Percentiles rank a stretch among this genome's conserved stretches.
These are phyloP conservation scores for Anthopleura sola DNA, from an alignment of 64 coral and sea anemone genomes.

Conservation along the genomic window DNA sequence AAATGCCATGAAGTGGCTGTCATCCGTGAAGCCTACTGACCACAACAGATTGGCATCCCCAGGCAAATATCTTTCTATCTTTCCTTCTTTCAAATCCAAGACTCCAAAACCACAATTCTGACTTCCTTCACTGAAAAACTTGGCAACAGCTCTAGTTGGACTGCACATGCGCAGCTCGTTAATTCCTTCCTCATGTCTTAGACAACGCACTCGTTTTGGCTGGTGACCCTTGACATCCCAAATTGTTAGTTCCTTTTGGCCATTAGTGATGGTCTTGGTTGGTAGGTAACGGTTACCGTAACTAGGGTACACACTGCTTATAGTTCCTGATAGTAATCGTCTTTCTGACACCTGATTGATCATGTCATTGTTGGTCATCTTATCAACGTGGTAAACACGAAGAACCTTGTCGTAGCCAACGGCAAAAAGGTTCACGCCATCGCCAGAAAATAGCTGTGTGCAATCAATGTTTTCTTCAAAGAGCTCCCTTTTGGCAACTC, in stretches of 20 bases:
- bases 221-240: slow-evolving; percentile 13
- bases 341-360: neutral
- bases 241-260: slow-evolving; percentile 10
- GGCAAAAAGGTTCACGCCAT: slow-evolving; percentile 3
- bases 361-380: neutral
- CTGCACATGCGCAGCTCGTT: slow-evolving; percentile 35
- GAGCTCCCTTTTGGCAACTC: neutral
- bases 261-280: slow-evolving; percentile 5
- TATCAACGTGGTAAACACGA: slow-evolving; percentile 2
- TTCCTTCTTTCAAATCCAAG: slow-evolving; percentile 30
- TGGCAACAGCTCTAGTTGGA: slow-evolving; percentile 16
- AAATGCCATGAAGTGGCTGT: slow-evolving; percentile 21
- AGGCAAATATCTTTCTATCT: slow-evolving; percentile 7
- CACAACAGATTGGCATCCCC: slow-evolving; percentile 25
- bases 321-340: neutral
- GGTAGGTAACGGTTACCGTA: slow-evolving; percentile 22
- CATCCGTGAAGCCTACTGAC: slow-evolving; percentile 18
- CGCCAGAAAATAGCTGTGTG: slow-evolving; percentile 8
- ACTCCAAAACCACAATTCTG: slow-evolving; percentile 25
- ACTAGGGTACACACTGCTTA: slow-evolving; percentile 25
- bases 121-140: slow-evolving; percentile 22
- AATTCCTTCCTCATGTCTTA: neutral
- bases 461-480: slow-evolving; percentile 26
- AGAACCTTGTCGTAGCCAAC: slow-evolving; percentile 39
- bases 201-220: slow-evolving; percentile 9